Evolutionary conservation across 2,888 invertebrate species (phyloP).

Genomic region (Lomographa bimaculata): DNA sequence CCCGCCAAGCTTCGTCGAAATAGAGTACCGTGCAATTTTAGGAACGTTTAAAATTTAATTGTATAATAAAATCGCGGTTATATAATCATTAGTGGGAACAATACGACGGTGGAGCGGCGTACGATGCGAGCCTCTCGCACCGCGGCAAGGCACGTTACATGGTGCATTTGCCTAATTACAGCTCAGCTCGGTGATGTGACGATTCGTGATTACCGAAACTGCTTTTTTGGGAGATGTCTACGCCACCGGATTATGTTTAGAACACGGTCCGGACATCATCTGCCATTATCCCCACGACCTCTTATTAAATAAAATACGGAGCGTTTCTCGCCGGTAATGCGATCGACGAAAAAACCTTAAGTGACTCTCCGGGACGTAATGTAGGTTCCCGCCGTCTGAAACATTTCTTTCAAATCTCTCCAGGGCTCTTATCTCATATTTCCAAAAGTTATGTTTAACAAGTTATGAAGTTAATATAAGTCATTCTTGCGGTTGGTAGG

Average conservation of each 20-base stretch:
- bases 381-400: conserved; percentile 47
- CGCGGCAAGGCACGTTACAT: conserved; percentile 62
- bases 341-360: conserved; percentile 47
- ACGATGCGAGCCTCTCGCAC: conserved; percentile 37
- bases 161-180: conserved; percentile 80
- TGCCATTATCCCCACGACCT: conserved; percentile 43
- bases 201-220: conserved; percentile 71
- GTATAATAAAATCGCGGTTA: conserved; percentile 79
- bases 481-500: conserved; percentile 60
- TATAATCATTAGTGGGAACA: conserved; percentile 78
- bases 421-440: conserved; percentile 66
- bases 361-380: conserved; percentile 46
- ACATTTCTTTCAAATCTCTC: conserved; percentile 62
- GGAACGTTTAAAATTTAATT: conserved; percentile 80
- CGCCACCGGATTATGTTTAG: conserved; percentile 54
- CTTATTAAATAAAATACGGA: conserved; percentile 56
- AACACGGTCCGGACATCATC: conserved; percentile 48
- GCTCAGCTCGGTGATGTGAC: conserved; percentile 68
- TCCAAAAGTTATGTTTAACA: conserved; percentile 73
- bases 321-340: conserved; percentile 45
- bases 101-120: conserved; percentile 51
- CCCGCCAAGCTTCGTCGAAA: conserved; percentile 64
- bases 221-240: conserved; percentile 61
- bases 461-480: conserved; percentile 76
- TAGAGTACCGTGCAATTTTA: conserved; percentile 72